Evolutionary conservation across 2,113 vertebrate species (phyloP).

Genomic region (Eurystomus gularis): DNA sequence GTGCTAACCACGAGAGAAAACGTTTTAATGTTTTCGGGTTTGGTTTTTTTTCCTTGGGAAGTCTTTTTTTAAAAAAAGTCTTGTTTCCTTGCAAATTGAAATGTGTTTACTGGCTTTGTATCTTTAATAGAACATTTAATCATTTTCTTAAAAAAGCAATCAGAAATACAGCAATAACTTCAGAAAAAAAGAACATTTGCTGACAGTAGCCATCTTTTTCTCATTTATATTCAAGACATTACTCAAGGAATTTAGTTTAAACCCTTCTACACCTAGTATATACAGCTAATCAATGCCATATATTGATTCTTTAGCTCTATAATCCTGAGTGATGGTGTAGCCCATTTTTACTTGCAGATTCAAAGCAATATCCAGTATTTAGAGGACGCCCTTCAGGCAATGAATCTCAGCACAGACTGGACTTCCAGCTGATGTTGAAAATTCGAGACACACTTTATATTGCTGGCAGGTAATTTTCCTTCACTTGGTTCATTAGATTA

Average conservation of each 20-base stretch:
- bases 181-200: conserved; percentile 68
- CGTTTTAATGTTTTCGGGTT: background rate
- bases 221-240: conserved; percentile 82
- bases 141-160: conserved; percentile 66
- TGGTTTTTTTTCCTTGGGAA: background rate
- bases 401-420: conserved; percentile 96
- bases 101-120: conserved; percentile 46
- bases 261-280: conserved; percentile 81
- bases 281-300: conserved; percentile 81
- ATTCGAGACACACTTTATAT: conserved; percentile 99
- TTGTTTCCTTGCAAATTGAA: conserved; percentile 17
- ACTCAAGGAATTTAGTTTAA: conserved; percentile 82
- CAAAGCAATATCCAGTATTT: conserved; percentile 96
- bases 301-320: conserved; percentile 80
- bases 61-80: background rate
- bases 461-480: conserved; percentile 93
- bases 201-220: conserved; percentile 71
- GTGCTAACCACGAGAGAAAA: background rate
- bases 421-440: conserved; percentile 99
- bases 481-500: conserved; percentile 87
- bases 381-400: conserved; percentile 97
- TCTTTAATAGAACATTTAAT: conserved; percentile 62
- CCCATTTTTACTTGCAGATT: conserved; percentile 86
- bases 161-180: conserved; percentile 48
- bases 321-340: conserved; percentile 83